Percentiles rank a stretch among this genome's conserved stretches.
phyloP scores from a whole-genome alignment of 2,113 vertebrate genomes.

The Piaya cayana region DNA sequence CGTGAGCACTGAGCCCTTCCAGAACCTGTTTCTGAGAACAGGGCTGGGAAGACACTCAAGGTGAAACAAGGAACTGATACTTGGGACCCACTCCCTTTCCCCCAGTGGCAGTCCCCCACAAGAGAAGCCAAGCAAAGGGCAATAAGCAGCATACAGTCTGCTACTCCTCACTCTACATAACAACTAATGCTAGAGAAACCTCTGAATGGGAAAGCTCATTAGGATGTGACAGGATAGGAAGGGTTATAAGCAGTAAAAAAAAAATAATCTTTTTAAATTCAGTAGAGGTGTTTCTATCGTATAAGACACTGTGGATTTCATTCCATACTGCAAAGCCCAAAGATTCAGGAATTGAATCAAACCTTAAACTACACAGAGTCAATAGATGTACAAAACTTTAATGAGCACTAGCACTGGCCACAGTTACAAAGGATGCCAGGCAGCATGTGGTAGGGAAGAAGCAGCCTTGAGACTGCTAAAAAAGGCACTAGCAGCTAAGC shows the following conservation, averaged over 20 bases:
- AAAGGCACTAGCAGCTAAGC: not conserved
- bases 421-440: not conserved
- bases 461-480: not conserved
- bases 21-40: not conserved
- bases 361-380: not conserved
- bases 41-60: not conserved
- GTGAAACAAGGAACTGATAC: not conserved
- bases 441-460: not conserved
- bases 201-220: not conserved
- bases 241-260: not conserved
- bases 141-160: not conserved
- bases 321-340: not conserved
- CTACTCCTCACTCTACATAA: not conserved
- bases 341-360: not conserved
- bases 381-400: not conserved
- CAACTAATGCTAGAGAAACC: not conserved
- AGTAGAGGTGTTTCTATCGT: not conserved
- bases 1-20: not conserved
- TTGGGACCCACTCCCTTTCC: not conserved
- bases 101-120: not conserved
- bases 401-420: not conserved
- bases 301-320: not conserved
- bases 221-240: not conserved
- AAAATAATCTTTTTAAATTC: not conserved
- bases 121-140: not conserved